Conservation (phyloP, 2,797 vertebrate genomes). For the Alcedo quadribrachys region DNA sequence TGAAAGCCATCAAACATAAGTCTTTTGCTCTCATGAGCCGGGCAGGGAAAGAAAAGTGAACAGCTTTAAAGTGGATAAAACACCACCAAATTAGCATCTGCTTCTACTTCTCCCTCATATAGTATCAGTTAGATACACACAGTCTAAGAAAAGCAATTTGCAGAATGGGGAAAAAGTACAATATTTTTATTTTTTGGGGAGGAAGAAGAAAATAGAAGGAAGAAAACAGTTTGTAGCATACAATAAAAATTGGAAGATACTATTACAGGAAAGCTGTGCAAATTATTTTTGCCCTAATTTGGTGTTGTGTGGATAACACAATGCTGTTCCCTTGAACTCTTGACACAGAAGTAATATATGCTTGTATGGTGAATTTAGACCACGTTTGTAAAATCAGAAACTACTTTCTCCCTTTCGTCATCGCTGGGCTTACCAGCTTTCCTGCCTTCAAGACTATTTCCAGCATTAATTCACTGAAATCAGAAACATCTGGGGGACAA, state of each 20-base stretch:
- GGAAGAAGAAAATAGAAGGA: background rate
- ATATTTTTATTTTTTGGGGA: background rate
- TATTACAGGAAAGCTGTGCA: background rate
- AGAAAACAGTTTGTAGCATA: background rate
- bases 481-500: background rate
- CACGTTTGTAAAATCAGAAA: background rate
- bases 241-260: background rate
- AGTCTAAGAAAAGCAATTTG: background rate
- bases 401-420: background rate
- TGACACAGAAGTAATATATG: background rate
- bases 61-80: background rate
- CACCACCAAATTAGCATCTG: background rate
- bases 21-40: background rate
- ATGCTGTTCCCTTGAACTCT: background rate
- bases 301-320: background rate
- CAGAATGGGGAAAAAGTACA: background rate
- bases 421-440: background rate
- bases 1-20: background rate
- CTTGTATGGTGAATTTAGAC: background rate
- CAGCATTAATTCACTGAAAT: background rate
- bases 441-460: background rate
- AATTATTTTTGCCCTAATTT: background rate
- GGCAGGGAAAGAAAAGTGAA: background rate
- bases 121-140: background rate
- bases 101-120: background rate